Evolutionary conservation across 2,888 invertebrate species (phyloP).

Genomic region (Polyommatus iphigenia): DNA sequence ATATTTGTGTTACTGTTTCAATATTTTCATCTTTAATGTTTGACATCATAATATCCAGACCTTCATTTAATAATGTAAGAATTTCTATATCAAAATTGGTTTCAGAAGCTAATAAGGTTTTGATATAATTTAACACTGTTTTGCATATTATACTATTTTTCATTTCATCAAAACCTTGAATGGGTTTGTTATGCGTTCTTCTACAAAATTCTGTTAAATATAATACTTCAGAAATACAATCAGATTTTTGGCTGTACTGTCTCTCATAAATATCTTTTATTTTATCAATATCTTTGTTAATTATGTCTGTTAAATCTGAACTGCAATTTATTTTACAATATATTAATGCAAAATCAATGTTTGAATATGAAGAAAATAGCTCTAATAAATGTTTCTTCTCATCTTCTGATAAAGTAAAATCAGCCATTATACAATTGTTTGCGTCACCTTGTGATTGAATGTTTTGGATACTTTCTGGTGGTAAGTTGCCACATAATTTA

Average conservation of each 20-base stretch:
- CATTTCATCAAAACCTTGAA: constrained; percentile 42
- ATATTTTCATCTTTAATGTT: constrained; percentile 42
- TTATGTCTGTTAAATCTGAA: constrained; percentile 45
- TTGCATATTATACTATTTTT: constrained; percentile 50
- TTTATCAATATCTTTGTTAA: constrained; percentile 51
- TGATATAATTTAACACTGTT: constrained; percentile 52
- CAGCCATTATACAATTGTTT: constrained; percentile 44
- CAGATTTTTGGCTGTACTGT: constrained; percentile 59
- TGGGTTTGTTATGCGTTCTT: constrained; percentile 44
- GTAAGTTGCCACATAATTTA: constrained; percentile 49
- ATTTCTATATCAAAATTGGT: constrained; percentile 49
- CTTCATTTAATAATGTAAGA: constrained; percentile 47
- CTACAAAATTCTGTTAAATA: constrained; percentile 51
- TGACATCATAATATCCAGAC: constrained; percentile 42
- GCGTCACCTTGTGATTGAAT: constrained; percentile 43
- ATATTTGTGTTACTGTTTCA: constrained; percentile 51
- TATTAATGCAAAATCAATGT: constrained; percentile 54
- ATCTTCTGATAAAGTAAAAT: constrained; percentile 43
- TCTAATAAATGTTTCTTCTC: constrained; percentile 48
- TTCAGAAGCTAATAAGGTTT: constrained; percentile 53
- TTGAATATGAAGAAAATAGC: constrained; percentile 46
- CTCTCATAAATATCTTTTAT: constrained; percentile 53
- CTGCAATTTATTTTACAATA: constrained; percentile 52
- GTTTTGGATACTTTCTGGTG: constrained; percentile 43
- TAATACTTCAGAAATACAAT: constrained; percentile 54